Evolutionary conservation across 1,140 invertebrate genomes (phyloP).

Genomic region (Prorops nasuta): DNA sequence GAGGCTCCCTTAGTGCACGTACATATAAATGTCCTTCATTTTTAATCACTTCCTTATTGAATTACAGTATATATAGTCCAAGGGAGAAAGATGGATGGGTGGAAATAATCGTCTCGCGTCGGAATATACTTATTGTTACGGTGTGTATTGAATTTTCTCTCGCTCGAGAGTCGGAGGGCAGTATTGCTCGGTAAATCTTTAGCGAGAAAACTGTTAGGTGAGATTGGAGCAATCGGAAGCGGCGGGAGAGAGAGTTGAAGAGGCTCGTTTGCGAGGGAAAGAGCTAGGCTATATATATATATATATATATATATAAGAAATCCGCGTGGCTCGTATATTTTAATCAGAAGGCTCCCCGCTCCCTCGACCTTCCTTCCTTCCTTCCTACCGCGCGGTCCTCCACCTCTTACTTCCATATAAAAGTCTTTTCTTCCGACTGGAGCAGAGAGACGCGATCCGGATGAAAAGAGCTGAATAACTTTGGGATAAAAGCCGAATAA

Average conservation of each 20-base stretch:
- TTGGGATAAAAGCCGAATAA: constrained; percentile 56
- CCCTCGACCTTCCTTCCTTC: constrained; percentile 22
- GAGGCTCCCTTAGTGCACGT: too few relatives aligned
- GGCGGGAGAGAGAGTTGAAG: not conserved
- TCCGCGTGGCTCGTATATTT: constrained; percentile 54
- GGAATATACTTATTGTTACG: too few relatives aligned
- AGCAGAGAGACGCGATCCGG: constrained; percentile 30
- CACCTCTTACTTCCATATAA: constrained; percentile 36
- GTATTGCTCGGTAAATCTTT: too few relatives aligned
- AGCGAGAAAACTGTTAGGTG: not conserved
- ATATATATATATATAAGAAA: constrained; percentile 53
- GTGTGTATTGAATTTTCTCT: too few relatives aligned
- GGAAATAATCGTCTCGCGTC: too few relatives aligned
- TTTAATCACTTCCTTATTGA: too few relatives aligned
- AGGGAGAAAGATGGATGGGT: too few relatives aligned
- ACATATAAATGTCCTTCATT: too few relatives aligned
- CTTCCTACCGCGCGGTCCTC: constrained; percentile 18
- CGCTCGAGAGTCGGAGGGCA: constrained; percentile 24
- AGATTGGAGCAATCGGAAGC: not conserved
- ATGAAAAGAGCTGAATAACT: constrained; percentile 57
- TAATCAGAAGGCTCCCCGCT: constrained; percentile 45
- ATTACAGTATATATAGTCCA: too few relatives aligned
- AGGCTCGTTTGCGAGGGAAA: too few relatives aligned
- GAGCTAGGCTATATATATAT: too few relatives aligned
- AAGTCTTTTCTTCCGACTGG: too few relatives aligned